A percentile compares a stretch with the other conserved stretches of the same genome.
These are phyloP conservation scores for Stercorarius parasiticus DNA, from an alignment of 2,113 vertebrate species.

Conservation along the genomic window DNA sequence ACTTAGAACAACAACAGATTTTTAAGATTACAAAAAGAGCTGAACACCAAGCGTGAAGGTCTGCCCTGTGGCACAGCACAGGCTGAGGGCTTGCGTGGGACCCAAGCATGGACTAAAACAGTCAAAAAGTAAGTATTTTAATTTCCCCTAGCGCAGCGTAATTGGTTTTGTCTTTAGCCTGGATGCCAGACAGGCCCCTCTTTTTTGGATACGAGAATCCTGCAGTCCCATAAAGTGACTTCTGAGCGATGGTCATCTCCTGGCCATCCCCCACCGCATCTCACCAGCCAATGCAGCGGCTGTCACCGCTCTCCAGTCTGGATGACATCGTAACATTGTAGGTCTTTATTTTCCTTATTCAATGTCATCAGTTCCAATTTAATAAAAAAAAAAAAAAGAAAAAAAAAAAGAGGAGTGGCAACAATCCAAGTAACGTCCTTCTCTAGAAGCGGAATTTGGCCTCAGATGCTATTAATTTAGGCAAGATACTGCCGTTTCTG, in stretches of 20 bases:
- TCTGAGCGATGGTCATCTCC: not conserved
- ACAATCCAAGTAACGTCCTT: not conserved
- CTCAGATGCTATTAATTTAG: not conserved
- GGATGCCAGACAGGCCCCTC: not conserved
- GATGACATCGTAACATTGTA: rapidly evolving
- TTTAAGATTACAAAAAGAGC: slow-evolving; percentile 66
- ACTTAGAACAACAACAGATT: slow-evolving; percentile 64
- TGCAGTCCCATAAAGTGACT: rapidly evolving
- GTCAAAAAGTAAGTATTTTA: not conserved
- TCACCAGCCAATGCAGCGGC: rapidly evolving
- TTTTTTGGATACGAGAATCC: not conserved
- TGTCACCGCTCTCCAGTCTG: not conserved
- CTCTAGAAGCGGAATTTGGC: not conserved
- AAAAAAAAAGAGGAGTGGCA: not conserved
- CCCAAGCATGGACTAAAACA: not conserved
- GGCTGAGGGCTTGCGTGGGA: not conserved
- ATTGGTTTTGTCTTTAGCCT: not conserved
- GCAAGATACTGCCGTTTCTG: not conserved
- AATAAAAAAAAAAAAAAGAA: not conserved
- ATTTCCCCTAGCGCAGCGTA: not conserved
- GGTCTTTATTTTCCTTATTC: not conserved
- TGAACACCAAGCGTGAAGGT: slow-evolving; percentile 29
- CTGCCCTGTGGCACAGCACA: not conserved
- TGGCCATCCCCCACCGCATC: not conserved
- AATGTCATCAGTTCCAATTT: not conserved